phyloP scores from a whole-genome alignment of 2,888 invertebrate species.

The Lochmaea capreae region DNA sequence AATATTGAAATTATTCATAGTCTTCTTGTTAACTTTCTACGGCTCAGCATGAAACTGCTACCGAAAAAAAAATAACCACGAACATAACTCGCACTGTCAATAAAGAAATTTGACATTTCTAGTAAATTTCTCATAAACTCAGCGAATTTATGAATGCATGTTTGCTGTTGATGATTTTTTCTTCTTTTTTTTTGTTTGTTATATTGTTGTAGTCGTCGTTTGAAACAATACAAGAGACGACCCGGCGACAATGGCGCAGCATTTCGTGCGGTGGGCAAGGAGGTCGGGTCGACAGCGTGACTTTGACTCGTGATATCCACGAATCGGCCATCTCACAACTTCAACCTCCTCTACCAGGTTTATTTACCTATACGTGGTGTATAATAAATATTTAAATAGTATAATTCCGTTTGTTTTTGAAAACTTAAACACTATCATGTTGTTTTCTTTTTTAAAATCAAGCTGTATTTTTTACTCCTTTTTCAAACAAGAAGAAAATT shows the following conservation, averaged over 20 bases:
- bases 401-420: background rate
- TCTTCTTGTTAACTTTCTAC: conserved; percentile 35
- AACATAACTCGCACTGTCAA: conserved; percentile 30
- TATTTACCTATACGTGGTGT: background rate
- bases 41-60: conserved; percentile 27
- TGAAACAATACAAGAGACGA: conserved; percentile 43
- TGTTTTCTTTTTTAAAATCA: too few species aligned
- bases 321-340: conserved; percentile 53
- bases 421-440: background rate
- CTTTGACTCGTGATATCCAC: conserved; percentile 56
- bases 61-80: conserved; percentile 27
- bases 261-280: conserved; percentile 55
- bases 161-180: conserved; percentile 27
- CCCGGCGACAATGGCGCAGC: conserved; percentile 44
- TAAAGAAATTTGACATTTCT: conserved; percentile 42
- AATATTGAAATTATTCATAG: conserved; percentile 32
- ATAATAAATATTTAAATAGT: background rate
- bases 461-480: too few species aligned
- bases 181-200: conserved; percentile 11
- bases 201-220: conserved; percentile 22
- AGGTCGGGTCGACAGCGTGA: conserved; percentile 57
- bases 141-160: conserved; percentile 39
- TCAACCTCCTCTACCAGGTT: conserved; percentile 29
- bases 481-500: too few species aligned
- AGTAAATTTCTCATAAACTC: conserved; percentile 38